These are phyloP conservation scores for Etheostoma perlongum DNA, from an alignment of 2,797 vertebrate species.

Conservation along the genomic window DNA sequence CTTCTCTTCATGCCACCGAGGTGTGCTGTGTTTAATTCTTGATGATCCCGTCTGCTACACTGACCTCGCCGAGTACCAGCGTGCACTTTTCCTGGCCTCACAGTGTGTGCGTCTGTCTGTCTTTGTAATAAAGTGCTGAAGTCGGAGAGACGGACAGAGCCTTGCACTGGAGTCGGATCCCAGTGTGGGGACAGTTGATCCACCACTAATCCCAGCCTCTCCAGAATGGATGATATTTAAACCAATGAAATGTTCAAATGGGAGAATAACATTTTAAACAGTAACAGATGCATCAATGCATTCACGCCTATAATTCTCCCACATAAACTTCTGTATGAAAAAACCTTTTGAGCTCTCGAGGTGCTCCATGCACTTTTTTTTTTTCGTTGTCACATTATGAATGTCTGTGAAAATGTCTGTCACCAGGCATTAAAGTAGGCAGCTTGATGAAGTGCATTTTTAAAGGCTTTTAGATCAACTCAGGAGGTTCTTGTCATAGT, in stretches of 20 bases:
- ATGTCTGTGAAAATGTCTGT: slow-evolving; percentile 35
- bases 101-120: slow-evolving; percentile 6
- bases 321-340: not conserved
- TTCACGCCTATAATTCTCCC: not conserved
- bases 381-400: slow-evolving; percentile 12
- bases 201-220: slow-evolving; percentile 63
- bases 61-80: slow-evolving; percentile 50
- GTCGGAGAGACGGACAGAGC: slow-evolving; percentile 26
- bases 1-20: slow-evolving; percentile 23
- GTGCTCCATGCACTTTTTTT: slow-evolving; percentile 1
- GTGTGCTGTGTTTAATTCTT: slow-evolving; percentile 63
- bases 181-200: slow-evolving; percentile 63
- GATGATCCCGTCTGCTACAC: slow-evolving; percentile 35
- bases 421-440: slow-evolving; percentile 21
- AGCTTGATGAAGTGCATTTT: slow-evolving; percentile 57
- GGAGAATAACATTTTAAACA: slow-evolving; percentile 13
- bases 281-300: slow-evolving; percentile 6
- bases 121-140: slow-evolving; percentile 46
- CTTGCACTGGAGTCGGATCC: slow-evolving; percentile 52
- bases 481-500: slow-evolving; percentile 63
- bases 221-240: slow-evolving; percentile 57
- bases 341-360: not conserved
- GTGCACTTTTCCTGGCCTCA: slow-evolving; percentile 38
- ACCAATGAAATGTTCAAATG: slow-evolving; percentile 24
- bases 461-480: slow-evolving; percentile 67